Evolutionary conservation across 92 coral and sea anemone species (phyloP).

Genomic region (Isaurus tuberculatus): DNA sequence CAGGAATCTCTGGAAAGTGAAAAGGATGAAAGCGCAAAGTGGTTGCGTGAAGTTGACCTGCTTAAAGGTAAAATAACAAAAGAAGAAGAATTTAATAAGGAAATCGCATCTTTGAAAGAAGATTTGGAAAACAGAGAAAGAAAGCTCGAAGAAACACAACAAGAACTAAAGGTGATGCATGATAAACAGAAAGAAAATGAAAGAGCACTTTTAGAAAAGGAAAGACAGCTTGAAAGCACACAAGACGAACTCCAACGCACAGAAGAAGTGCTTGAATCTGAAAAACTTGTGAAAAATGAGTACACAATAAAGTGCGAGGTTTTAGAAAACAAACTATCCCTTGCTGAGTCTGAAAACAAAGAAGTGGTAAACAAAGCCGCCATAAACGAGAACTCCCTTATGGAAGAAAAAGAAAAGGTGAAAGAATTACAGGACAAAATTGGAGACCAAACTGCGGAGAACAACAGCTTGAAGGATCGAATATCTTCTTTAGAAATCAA

Average conservation of each 20-base stretch:
- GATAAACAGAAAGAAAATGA: constrained; percentile 3
- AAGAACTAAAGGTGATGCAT: constrained; percentile 13
- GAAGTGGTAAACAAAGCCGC: constrained; percentile 56
- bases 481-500: constrained; percentile 10
- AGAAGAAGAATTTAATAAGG: constrained; percentile 55
- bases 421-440: constrained; percentile 52
- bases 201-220: constrained; percentile 11
- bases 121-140: constrained; percentile 64
- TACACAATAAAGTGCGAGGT: constrained; percentile 73
- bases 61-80: constrained; percentile 68
- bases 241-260: constrained; percentile 68
- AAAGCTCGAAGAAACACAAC: constrained; percentile 23
- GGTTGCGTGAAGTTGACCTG: constrained; percentile 63
- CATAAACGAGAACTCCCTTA: constrained; percentile 65
- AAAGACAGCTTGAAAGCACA: constrained; percentile 12
- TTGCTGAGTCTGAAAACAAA: constrained; percentile 67
- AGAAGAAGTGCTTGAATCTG: constrained; percentile 70
- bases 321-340: constrained; percentile 67
- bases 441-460: constrained; percentile 57
- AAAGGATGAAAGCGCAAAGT: constrained; percentile 27
- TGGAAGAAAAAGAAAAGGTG: constrained; percentile 56
- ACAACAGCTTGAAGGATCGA: constrained; percentile 53
- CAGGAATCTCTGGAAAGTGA: constrained; percentile 54
- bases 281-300: constrained; percentile 74
- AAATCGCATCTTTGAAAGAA: constrained; percentile 48